Conservation (phyloP, 2,888 invertebrate species). For the Caenorhabditis uteleia region DNA sequence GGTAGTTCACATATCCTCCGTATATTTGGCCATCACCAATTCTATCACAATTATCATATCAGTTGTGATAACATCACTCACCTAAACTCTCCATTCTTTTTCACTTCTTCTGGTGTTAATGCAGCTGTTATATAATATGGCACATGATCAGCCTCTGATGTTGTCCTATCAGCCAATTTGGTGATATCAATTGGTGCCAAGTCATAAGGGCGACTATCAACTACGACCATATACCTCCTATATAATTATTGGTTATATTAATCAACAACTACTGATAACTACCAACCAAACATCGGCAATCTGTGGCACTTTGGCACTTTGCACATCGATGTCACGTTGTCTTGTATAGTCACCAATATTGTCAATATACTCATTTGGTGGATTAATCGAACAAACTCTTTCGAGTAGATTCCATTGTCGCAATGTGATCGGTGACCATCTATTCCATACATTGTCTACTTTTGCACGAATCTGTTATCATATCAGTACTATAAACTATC, state of each 20-base stretch:
- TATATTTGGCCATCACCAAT: conserved; percentile 59
- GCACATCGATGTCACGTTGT: conserved; percentile 48
- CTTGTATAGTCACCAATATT: conserved; percentile 43
- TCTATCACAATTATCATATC: conserved; percentile 18
- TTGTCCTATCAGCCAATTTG: conserved; percentile 49
- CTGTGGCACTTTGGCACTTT: conserved; percentile 21
- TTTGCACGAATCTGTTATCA: conserved; percentile 44
- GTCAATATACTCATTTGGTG: conserved; percentile 44
- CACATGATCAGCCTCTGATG: conserved; percentile 53
- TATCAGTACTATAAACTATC: background rate
- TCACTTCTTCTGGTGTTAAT: conserved; percentile 47
- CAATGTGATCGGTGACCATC: conserved; percentile 48
- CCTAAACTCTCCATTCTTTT: conserved; percentile 41
- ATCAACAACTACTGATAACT: background rate
- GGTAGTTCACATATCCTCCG: conserved; percentile 63
- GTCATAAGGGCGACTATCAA: conserved; percentile 53
- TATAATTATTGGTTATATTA: too few species aligned
- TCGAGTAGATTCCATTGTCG: conserved; percentile 59
- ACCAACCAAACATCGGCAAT: conserved; percentile 42
- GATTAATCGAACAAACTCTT: conserved; percentile 55
- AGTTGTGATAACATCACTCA: conserved; percentile 4
- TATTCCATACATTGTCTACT: conserved; percentile 57
- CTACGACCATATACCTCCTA: conserved; percentile 54
- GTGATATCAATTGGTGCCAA: conserved; percentile 52
- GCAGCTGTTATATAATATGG: conserved; percentile 59